These are phyloP conservation scores for Drosophila nikananu DNA, from an alignment of 1,140 invertebrate genomes.

Conservation along the genomic window DNA sequence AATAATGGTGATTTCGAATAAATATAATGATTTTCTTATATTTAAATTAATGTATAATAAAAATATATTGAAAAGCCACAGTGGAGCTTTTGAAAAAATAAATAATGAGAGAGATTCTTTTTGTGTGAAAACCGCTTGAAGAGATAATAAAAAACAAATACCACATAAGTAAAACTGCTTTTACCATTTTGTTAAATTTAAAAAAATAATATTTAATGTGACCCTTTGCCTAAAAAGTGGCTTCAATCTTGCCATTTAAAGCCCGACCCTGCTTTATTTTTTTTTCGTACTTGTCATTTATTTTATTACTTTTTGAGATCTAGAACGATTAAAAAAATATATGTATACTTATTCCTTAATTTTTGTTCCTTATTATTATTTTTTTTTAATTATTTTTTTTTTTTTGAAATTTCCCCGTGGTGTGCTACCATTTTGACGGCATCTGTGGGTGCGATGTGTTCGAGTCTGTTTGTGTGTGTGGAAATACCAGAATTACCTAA, in stretches of 20 bases:
- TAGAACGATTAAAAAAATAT: not conserved
- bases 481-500: constrained; percentile 69
- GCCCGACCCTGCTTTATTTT: not conserved
- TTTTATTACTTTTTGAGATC: not conserved
- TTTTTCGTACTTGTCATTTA: not conserved
- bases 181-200: too few species aligned
- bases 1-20: not conserved
- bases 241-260: not conserved
- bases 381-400: too few species aligned
- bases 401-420: not conserved
- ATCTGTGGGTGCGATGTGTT: constrained; percentile 13
- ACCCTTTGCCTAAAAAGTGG: not conserved
- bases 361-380: too few species aligned
- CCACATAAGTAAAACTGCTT: too few species aligned
- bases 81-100: not conserved
- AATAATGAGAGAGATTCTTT: too few species aligned
- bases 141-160: too few species aligned
- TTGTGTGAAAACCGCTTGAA: too few species aligned
- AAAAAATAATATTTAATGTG: not conserved
- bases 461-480: constrained; percentile 31
- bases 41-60: not conserved
- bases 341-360: too few species aligned
- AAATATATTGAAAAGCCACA: not conserved
- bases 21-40: not conserved
- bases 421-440: constrained; percentile 5